Conservation (phyloP, 2,797 vertebrate genomes). For the Myotis vivesi region DNA sequence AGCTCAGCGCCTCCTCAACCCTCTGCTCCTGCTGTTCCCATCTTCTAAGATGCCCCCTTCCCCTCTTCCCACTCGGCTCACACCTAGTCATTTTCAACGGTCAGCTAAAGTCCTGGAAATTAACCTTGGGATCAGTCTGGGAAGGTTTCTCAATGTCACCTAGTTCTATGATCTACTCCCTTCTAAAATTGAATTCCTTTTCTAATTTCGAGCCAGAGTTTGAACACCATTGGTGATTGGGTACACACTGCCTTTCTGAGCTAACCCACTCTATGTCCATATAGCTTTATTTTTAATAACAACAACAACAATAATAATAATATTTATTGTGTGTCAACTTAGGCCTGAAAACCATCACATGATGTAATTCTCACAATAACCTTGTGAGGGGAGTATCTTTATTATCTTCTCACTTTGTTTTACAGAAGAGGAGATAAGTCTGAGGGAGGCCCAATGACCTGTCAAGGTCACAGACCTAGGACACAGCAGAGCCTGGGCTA, state of each 20-base stretch:
- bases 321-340: not conserved
- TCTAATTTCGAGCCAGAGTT: not conserved
- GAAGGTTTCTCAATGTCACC: not conserved
- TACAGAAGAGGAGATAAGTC: not conserved
- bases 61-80: not conserved
- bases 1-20: rapidly evolving
- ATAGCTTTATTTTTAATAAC: not conserved
- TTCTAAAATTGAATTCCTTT: not conserved
- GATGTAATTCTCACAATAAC: not conserved
- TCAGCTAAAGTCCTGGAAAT: not conserved
- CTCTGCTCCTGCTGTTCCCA: not conserved
- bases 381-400: not conserved
- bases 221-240: not conserved
- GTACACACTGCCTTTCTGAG: not conserved
- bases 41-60: not conserved
- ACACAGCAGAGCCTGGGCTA: not conserved
- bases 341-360: not conserved
- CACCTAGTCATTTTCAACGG: not conserved
- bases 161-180: not conserved
- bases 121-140: not conserved
- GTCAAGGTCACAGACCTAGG: not conserved
- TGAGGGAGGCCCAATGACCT: not conserved
- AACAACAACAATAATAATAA: not conserved
- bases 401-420: not conserved
- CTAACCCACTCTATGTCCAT: not conserved